Base-by-base conservation (phyloP, 1,140 invertebrate genomes). In the Vanessa tameamea region DNA sequence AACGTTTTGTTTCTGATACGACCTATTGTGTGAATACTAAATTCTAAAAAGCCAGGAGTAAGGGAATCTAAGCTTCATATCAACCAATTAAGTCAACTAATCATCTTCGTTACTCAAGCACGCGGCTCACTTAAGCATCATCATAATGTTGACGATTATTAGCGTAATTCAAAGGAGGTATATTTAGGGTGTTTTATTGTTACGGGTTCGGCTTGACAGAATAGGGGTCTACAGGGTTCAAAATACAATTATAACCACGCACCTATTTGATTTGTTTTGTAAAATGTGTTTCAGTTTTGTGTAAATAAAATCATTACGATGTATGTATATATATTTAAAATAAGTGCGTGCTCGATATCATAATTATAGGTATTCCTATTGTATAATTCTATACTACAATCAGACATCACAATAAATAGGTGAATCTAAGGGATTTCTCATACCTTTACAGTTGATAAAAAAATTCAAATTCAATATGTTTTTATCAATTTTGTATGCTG, bases 141-240 rank as follows among this genome's bases (percentile, higher is more conserved):
- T 87, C 80, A 66, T 85, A 79, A 73, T 84, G 12, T 37, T 9
- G 84, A 84, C 82, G 81, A 85, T 83, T 84, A 84, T 74, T 83
- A 84, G 83, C 78, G 69, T 85, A 80, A 82, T 81, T 77, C 78
- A 79, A 81, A 81, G 83, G 82, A 69, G 72, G 79, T 83, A 84
- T 61, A 61, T 81, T 84, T 67, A 82, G 85, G 86, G 83, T 80
- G 82, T 80, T 79, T 82, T 82, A 83, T 80, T 89, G 87, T 90
- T 90, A 90, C 78, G 89, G 90, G 90, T 92, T 92, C 90, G 90
- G 90, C 90, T 89, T 86, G 80, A 91, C 87, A 91, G 88, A 91
- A 86, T 85, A 86, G 87, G 88, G 88, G 83, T 84, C 87, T 89
- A 92, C 78, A 83, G 81, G 82, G 72, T 61, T 73, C 55, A 72